Evolutionary conservation across 2,113 vertebrate species (phyloP).

Genomic region (Engraulis encrasicolus): DNA sequence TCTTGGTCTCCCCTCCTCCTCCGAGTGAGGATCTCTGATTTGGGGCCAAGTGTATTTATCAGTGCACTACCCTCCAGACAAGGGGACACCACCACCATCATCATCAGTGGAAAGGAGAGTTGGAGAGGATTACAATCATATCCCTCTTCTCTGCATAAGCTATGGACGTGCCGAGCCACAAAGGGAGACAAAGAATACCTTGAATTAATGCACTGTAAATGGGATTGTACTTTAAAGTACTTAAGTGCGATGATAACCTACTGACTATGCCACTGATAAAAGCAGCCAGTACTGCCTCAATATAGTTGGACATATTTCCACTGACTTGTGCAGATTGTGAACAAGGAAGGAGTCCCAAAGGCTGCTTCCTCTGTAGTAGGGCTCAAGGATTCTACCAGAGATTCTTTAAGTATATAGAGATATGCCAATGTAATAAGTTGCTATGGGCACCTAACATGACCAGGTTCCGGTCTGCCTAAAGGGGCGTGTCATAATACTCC

Average conservation of each 20-base stretch:
- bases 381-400: too few relatives aligned
- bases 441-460: too few relatives aligned
- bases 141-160: background rate
- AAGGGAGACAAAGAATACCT: background rate
- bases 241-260: too few relatives aligned
- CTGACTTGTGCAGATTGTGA: background rate
- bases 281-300: background rate
- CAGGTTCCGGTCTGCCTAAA: too few relatives aligned
- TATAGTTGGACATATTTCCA: background rate
- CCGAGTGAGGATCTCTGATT: slow-evolving; percentile 48
- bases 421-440: too few relatives aligned
- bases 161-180: background rate
- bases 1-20: slow-evolving; percentile 37
- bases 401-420: too few relatives aligned
- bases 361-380: too few relatives aligned
- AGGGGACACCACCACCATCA: background rate
- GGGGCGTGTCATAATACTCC: too few relatives aligned
- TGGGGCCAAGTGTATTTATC: slow-evolving; percentile 54
- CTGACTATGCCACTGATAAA: background rate
- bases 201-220: background rate
- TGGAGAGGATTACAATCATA: slow-evolving; percentile 2
- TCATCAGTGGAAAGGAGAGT: background rate
- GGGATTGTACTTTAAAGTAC: too few relatives aligned
- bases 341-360: too few relatives aligned
- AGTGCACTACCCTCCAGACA: slow-evolving; percentile 26